Percentiles rank a stretch among this genome's conserved stretches.
Conservation (phyloP, 2,888 invertebrate species). For the Nomada flava region DNA sequence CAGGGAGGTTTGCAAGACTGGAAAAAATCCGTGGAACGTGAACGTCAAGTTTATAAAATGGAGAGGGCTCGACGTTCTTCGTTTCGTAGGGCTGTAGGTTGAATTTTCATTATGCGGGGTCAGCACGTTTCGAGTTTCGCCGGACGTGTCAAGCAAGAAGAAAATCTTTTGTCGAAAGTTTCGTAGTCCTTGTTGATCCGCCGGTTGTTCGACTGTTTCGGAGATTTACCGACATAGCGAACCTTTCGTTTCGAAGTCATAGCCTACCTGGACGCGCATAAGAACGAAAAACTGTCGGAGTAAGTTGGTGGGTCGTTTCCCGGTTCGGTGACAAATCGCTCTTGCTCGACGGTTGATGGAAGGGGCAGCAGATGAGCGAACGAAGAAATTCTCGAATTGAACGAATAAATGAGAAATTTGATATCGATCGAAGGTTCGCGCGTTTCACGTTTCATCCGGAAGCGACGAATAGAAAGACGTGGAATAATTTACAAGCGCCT, state of each 20-base stretch:
- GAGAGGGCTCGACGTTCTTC: too few relatives aligned
- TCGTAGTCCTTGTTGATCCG: slow-evolving; percentile 36
- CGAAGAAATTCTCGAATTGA: slow-evolving; percentile 14
- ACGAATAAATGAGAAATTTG: slow-evolving; percentile 16
- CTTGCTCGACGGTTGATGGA: not conserved
- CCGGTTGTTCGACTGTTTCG: slow-evolving; percentile 1
- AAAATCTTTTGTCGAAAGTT: slow-evolving; percentile 70
- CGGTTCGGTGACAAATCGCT: slow-evolving; percentile 60
- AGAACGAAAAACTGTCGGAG: slow-evolving; percentile 42
- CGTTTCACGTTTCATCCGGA: not conserved
- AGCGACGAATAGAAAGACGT: not conserved
- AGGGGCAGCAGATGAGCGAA: not conserved
- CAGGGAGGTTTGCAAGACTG: not conserved
- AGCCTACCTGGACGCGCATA: slow-evolving; percentile 41
- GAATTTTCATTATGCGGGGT: slow-evolving; percentile 7
- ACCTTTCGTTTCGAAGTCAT: slow-evolving; percentile 57
- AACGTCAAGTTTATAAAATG: not conserved
- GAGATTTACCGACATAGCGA: slow-evolving; percentile 32
- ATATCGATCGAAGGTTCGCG: too few relatives aligned
- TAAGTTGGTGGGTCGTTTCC: slow-evolving; percentile 57
- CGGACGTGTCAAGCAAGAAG: slow-evolving; percentile 28
- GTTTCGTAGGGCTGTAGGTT: not conserved
- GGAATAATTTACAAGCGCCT: not conserved
- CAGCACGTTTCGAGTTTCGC: slow-evolving; percentile 20
- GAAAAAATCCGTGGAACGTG: not conserved